A percentile compares a stretch with the other conserved stretches of the same genome.
Conservation (phyloP, 1,140 invertebrate species). For the Zeugodacus cucurbitae region DNA sequence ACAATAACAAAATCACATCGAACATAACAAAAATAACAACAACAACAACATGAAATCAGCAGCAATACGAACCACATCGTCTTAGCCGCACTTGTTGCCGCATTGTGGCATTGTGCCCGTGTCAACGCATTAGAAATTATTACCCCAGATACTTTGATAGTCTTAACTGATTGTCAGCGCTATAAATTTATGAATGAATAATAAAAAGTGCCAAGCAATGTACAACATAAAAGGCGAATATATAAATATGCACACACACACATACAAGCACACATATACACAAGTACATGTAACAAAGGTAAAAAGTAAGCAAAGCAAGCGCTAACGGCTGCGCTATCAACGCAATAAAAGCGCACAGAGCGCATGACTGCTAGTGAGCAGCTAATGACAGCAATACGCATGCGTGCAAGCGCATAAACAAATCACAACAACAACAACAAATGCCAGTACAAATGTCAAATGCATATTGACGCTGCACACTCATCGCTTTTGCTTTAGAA, state of each 20-base stretch:
- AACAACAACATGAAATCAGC: not conserved
- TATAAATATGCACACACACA: not conserved
- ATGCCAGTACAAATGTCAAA: not conserved
- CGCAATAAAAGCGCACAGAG: not conserved
- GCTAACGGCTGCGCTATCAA: not conserved
- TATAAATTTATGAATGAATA: constrained; percentile 38
- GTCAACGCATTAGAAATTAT: constrained; percentile 39
- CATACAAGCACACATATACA: not conserved
- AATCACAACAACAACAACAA: constrained; percentile 23
- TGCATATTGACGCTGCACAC: not conserved
- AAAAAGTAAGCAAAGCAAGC: not conserved
- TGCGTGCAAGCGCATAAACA: constrained; percentile 18
- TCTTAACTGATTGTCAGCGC: constrained; percentile 32
- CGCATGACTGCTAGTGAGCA: not conserved
- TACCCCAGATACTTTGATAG: constrained; percentile 38
- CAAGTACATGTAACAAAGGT: not conserved
- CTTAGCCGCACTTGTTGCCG: not conserved
- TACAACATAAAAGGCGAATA: not conserved
- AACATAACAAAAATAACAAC: no score
- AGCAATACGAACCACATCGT: not conserved
- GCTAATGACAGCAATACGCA: constrained; percentile 34
- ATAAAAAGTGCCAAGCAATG: constrained; percentile 19
- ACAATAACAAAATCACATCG: no score
- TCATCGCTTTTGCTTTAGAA: constrained; percentile 19
- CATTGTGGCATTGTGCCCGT: not conserved